Evolutionary conservation across 2,888 invertebrate species (phyloP).

Genomic region (Julus scandinavius): DNA sequence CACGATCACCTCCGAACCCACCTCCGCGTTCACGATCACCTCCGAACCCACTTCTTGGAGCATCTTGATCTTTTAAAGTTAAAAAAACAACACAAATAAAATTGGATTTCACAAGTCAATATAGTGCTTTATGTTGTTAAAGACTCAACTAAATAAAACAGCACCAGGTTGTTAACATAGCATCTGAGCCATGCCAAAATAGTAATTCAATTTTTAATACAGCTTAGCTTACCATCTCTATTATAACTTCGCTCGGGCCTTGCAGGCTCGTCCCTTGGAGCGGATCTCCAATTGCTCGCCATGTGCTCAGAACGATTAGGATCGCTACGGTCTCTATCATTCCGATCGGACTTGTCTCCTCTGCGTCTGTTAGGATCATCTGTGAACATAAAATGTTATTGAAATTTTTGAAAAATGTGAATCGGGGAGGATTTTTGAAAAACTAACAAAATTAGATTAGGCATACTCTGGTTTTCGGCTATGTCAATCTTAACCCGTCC

Average conservation of each 20-base stretch:
- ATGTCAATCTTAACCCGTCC: conserved; percentile 83
- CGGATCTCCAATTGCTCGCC: conserved; percentile 80
- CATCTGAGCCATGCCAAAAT: no score
- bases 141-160: no score
- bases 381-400: not conserved
- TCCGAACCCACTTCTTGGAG: conserved; percentile 62
- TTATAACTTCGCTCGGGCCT: conserved; percentile 58
- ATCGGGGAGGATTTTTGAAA: not conserved
- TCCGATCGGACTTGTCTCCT: conserved; percentile 62
- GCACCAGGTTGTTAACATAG: no score
- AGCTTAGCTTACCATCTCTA: conserved; percentile 61
- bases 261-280: conserved; percentile 64
- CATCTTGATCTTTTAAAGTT: conserved; percentile 63
- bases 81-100: no score
- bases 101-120: no score
- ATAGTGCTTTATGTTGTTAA: no score
- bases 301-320: conserved; percentile 71
- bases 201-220: conserved; percentile 70
- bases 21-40: conserved; percentile 65
- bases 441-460: not conserved
- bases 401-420: not conserved
- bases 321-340: not conserved
- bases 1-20: conserved; percentile 62
- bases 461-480: conserved; percentile 68
- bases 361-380: conserved; percentile 65